A percentile compares a stretch with the other conserved stretches of the same genome.
phyloP scores from a whole-genome alignment of 2,113 vertebrate genomes.

The Bubo bubo region DNA sequence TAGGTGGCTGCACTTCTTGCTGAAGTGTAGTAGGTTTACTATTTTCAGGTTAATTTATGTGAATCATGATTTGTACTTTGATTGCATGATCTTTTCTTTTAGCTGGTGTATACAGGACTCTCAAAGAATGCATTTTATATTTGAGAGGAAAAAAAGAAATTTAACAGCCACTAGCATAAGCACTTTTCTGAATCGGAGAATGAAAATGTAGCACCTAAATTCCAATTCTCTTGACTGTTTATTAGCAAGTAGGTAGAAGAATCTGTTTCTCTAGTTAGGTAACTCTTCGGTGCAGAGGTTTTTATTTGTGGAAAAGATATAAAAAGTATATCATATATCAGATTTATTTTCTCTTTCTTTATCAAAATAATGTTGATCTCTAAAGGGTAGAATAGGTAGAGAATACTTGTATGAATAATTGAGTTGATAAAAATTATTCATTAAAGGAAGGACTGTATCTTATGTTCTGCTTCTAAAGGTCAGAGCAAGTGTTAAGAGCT shows the following conservation, averaged over 20 bases:
- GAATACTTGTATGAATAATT: background rate
- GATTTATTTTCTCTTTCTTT: background rate
- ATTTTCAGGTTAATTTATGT: background rate
- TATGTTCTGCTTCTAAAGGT: background rate
- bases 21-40: background rate
- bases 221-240: background rate
- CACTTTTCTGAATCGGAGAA: background rate
- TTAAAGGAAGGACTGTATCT: background rate
- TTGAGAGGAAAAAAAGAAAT: rapidly evolving
- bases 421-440: background rate
- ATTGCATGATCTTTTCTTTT: background rate
- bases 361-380: background rate
- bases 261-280: background rate
- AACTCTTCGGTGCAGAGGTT: background rate
- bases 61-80: background rate
- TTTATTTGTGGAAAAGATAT: background rate
- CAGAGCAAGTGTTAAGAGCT: background rate
- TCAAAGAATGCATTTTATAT: background rate
- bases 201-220: background rate
- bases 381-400: background rate
- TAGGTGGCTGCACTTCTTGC: background rate
- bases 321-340: background rate
- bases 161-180: background rate
- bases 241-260: background rate
- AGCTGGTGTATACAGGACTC: background rate